Conservation (phyloP, 2,797 vertebrate genomes). For the Ataeniobius toweri region DNA sequence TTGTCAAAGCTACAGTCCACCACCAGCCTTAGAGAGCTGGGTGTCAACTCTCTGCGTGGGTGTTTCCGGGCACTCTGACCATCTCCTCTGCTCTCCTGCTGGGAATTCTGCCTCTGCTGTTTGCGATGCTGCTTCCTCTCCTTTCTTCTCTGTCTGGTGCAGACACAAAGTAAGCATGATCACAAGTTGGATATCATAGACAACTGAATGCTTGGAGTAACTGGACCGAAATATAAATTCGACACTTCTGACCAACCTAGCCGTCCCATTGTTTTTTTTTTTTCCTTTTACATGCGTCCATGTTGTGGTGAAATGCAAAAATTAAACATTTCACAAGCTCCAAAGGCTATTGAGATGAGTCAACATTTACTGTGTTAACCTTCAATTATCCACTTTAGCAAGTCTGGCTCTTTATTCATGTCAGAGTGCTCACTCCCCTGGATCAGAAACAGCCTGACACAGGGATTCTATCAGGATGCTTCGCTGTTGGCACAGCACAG, state of each 20-base stretch:
- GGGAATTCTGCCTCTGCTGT: constrained; percentile 79
- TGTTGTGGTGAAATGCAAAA: not conserved
- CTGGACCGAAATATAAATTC: not conserved
- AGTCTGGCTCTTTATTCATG: too few relatives aligned
- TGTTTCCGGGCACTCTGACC: constrained; percentile 76
- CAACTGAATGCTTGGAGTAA: not conserved
- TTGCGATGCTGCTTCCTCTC: constrained; percentile 92
- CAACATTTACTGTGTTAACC: not conserved
- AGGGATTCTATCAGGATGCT: not conserved
- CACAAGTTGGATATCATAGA: not conserved
- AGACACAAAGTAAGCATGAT: not conserved
- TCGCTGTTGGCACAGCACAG: not conserved
- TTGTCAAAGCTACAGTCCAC: constrained; percentile 96
- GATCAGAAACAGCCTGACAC: too few relatives aligned
- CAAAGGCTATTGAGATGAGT: not conserved
- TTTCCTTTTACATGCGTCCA: not conserved
- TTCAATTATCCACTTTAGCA: too few relatives aligned
- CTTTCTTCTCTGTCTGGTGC: constrained; percentile 88
- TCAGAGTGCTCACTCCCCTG: too few relatives aligned
- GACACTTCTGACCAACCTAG: not conserved
- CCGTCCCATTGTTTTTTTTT: too few relatives aligned
- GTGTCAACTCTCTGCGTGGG: constrained; percentile 76
- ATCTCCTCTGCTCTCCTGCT: constrained; percentile 68
- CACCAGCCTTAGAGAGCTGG: constrained; percentile 85
- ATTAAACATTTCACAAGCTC: not conserved